phyloP scores from a whole-genome alignment of 2,888 invertebrate genomes.

The Melinaea menophilus region DNA sequence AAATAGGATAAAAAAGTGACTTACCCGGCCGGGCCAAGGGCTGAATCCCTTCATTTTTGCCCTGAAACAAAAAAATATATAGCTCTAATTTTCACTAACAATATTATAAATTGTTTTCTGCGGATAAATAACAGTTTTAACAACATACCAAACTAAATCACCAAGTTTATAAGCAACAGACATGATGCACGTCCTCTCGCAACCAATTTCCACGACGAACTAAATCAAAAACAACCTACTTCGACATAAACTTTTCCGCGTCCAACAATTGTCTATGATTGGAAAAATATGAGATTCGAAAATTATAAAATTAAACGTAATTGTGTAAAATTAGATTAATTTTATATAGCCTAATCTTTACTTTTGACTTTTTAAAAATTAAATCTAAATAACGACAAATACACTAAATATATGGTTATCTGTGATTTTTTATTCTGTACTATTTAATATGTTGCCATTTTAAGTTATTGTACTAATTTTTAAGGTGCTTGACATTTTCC shows the following conservation, averaged over 20 bases:
- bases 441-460: no score
- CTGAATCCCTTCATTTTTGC: constrained; percentile 99
- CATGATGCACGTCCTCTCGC: constrained; percentile 54
- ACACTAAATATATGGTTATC: no score
- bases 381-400: no score
- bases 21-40: constrained; percentile 98
- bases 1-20: constrained; percentile 66
- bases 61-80: constrained; percentile 80
- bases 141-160: constrained; percentile 76
- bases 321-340: background rate
- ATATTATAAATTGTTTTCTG: constrained; percentile 33
- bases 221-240: constrained; percentile 50
- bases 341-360: no score
- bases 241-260: constrained; percentile 42
- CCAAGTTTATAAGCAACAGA: constrained; percentile 72
- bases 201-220: constrained; percentile 67
- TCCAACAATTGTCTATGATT: constrained; percentile 47
- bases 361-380: no score
- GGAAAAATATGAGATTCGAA: background rate
- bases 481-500: no score
- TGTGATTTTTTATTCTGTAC: no score
- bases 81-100: constrained; percentile 8
- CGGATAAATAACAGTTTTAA: constrained; percentile 31
- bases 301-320: background rate
- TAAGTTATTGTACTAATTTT: no score